Conservation (phyloP, 2,888 invertebrate species). For the Elegia similella region DNA sequence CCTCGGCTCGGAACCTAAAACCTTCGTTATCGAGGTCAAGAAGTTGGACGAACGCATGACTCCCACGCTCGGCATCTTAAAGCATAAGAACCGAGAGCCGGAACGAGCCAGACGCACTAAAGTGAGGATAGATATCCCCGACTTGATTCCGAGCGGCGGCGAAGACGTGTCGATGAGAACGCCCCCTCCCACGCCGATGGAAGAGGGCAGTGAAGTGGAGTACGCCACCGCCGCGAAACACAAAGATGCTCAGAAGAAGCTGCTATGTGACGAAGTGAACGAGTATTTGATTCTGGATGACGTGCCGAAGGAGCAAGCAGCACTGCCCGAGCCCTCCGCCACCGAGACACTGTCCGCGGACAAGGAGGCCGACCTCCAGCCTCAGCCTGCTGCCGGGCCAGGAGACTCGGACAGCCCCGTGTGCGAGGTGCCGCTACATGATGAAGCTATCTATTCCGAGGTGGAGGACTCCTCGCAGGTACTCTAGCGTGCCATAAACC, state of each 20-base stretch:
- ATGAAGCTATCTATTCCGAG: conserved; percentile 68
- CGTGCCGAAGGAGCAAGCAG: conserved; percentile 52
- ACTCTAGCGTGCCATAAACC: conserved; percentile 33
- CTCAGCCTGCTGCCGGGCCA: conserved; percentile 17
- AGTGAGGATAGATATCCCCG: conserved; percentile 44
- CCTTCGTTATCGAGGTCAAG: conserved; percentile 66
- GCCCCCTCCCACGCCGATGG: conserved; percentile 40
- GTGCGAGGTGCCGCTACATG: conserved; percentile 20
- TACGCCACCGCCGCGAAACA: conserved; percentile 38
- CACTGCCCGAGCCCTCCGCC: conserved; percentile 60
- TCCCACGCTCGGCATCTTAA: conserved; percentile 62
- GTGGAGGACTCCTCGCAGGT: conserved; percentile 65
- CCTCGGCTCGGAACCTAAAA: conserved; percentile 57
- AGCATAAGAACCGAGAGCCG: conserved; percentile 40
- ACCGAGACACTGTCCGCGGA: conserved; percentile 32
- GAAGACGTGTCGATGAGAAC: conserved; percentile 33
- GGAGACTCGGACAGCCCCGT: conserved; percentile 15
- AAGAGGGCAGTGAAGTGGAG: conserved; percentile 37
- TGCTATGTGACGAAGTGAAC: conserved; percentile 42
- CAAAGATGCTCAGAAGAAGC: conserved; percentile 34
- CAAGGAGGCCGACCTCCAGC: neutral
- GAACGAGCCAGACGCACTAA: conserved; percentile 39
- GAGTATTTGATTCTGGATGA: conserved; percentile 62
- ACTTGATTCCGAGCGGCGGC: conserved; percentile 42
- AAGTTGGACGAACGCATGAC: conserved; percentile 61